phyloP scores from a whole-genome alignment of 1,140 invertebrate species.

The Cyphomyrmex costatus region DNA sequence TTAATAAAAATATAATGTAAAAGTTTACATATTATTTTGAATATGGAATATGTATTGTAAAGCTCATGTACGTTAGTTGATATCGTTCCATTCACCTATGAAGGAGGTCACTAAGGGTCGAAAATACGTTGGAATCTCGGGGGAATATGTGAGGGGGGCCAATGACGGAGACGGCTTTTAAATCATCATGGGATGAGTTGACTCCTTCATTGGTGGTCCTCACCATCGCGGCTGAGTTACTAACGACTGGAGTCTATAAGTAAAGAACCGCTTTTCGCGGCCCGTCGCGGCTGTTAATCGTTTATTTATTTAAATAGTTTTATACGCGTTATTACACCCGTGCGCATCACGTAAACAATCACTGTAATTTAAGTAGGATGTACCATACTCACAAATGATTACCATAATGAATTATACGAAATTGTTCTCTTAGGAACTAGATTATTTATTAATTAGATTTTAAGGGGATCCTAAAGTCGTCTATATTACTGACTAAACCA shows the following conservation, averaged over 20 bases:
- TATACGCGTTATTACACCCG: background rate
- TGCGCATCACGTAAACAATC: conserved; percentile 2
- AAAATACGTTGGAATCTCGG: conserved; percentile 35
- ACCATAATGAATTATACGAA: background rate
- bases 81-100: background rate
- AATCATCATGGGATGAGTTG: conserved; percentile 63
- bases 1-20: background rate
- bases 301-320: conserved; percentile 47
- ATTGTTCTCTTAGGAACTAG: background rate
- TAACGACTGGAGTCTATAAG: conserved; percentile 46
- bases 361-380: background rate
- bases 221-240: conserved; percentile 59
- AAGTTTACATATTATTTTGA: background rate
- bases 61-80: background rate
- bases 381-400: background rate
- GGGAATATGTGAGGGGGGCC: background rate
- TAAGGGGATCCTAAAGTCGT: too few species aligned
- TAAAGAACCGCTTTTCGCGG: conserved; percentile 19
- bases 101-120: conserved; percentile 4
- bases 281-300: conserved; percentile 15
- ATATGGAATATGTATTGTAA: conserved; percentile 11
- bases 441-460: background rate
- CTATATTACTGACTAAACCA: too few species aligned
- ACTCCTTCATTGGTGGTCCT: conserved; percentile 64
- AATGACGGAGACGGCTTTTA: conserved; percentile 51